These are phyloP conservation scores for Xestia rhomboidea DNA, from an alignment of 2,888 invertebrate species.

Conservation along the genomic window DNA sequence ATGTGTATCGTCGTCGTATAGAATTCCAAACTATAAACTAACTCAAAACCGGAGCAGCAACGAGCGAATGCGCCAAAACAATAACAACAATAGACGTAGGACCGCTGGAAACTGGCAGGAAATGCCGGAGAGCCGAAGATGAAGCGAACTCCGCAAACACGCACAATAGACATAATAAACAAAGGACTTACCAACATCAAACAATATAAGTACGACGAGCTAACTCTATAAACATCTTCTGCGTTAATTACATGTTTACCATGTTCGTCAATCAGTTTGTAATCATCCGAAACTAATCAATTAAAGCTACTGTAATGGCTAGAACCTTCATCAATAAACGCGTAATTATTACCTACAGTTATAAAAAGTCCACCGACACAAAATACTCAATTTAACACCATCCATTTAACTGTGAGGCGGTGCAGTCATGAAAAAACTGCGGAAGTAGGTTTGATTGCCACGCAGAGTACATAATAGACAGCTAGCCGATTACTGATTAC, in stretches of 20 bases:
- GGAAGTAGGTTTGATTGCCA: conserved; percentile 80
- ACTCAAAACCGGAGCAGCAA: conserved; percentile 52
- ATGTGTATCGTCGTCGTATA: conserved; percentile 51
- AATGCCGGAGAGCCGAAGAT: conserved; percentile 84
- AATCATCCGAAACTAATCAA: conserved; percentile 61
- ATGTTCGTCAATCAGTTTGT: conserved; percentile 44
- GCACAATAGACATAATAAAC: conserved; percentile 82
- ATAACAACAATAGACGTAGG: conserved; percentile 82
- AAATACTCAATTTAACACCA: conserved; percentile 85
- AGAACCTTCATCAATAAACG: conserved; percentile 64
- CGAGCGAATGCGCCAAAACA: conserved; percentile 70
- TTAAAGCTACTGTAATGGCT: conserved; percentile 46
- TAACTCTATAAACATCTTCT: conserved; percentile 74
- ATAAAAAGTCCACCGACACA: conserved; percentile 72
- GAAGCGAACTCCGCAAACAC: conserved; percentile 74
- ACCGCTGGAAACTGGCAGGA: conserved; percentile 77
- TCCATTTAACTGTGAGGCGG: conserved; percentile 76
- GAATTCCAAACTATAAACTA: conserved; percentile 70
- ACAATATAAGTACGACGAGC: conserved; percentile 63
- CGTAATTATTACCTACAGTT: conserved; percentile 60
- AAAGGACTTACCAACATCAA: conserved; percentile 74
- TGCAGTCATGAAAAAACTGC: conserved; percentile 73
- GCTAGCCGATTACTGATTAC: conserved; percentile 70
- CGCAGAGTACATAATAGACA: conserved; percentile 75
- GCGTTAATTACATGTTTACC: conserved; percentile 60